Conservation (phyloP, 2,888 invertebrate species). For the Heliconius ismenius region DNA sequence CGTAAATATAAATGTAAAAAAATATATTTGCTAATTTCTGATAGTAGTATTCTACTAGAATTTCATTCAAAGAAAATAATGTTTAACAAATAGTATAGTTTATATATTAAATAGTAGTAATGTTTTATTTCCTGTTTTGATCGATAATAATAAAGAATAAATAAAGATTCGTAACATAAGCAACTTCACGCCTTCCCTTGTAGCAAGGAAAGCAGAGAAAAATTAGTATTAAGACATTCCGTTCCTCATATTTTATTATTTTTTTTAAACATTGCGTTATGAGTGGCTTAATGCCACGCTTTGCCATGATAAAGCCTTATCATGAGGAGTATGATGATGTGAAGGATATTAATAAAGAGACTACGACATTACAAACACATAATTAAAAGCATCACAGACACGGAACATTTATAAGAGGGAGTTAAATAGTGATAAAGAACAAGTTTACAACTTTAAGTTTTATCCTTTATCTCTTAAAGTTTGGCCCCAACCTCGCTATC, state of each 20-base stretch:
- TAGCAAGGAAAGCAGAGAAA: background rate
- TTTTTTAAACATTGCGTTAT: background rate
- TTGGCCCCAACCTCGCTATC: slow-evolving; percentile 20
- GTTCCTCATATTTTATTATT: too few species aligned
- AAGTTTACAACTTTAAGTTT: slow-evolving; percentile 31
- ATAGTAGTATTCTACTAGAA: background rate
- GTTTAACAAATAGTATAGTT: background rate
- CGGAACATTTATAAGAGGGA: slow-evolving; percentile 16
- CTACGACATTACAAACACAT: background rate
- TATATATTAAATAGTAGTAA: too few species aligned
- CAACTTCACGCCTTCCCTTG: background rate
- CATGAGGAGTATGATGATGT: too few species aligned
- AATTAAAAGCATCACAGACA: slow-evolving; percentile 8
- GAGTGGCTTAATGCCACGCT: background rate
- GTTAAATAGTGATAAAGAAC: slow-evolving; percentile 34
- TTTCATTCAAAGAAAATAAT: background rate
- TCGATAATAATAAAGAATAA: too few species aligned
- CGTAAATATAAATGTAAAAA: background rate
- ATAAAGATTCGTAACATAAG: background rate
- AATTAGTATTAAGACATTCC: background rate
- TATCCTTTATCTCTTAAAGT: slow-evolving; percentile 25
- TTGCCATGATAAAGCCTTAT: background rate
- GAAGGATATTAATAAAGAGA: background rate
- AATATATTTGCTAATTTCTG: background rate
- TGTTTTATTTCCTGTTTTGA: too few species aligned